Percentiles rank a stretch among this genome's conserved stretches.
Evolutionary conservation across 2,888 invertebrate genomes (phyloP).

Genomic region (Taphrorychus bicolor): DNA sequence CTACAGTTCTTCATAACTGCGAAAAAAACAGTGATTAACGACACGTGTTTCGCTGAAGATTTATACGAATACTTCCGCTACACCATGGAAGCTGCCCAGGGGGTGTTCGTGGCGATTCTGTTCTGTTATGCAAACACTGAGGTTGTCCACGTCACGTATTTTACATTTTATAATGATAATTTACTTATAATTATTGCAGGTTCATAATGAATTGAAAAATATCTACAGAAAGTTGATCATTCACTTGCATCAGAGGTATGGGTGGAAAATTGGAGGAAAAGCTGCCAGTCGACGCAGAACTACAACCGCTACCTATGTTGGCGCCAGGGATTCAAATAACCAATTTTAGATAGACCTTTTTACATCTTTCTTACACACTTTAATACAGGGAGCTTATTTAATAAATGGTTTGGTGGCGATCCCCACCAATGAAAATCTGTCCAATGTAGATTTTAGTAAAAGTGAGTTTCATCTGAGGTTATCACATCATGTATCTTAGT

Average conservation of each 20-base stretch:
- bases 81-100: conserved; percentile 67
- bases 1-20: conserved; percentile 71
- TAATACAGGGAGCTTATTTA: no score
- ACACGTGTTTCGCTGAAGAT: conserved; percentile 63
- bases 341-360: conserved; percentile 26
- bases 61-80: conserved; percentile 68
- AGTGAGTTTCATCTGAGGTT: no score
- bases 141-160: conserved; percentile 49
- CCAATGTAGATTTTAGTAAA: no score
- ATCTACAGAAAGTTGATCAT: conserved; percentile 47
- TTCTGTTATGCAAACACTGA: conserved; percentile 74
- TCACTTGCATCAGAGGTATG: conserved; percentile 45
- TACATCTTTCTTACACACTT: no score
- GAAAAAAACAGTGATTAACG: conserved; percentile 61
- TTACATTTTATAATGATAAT: not conserved
- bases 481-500: no score
- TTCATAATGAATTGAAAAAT: conserved; percentile 48
- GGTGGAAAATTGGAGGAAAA: conserved; percentile 41
- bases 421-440: no score
- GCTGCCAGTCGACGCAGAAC: conserved; percentile 41
- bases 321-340: conserved; percentile 12
- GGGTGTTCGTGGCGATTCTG: conserved; percentile 68
- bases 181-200: conserved; percentile 42
- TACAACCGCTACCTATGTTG: conserved; percentile 47
- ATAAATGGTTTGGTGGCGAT: no score